Conservation (phyloP, 2,797 vertebrate genomes). For the Poeciliopsis infans region DNA sequence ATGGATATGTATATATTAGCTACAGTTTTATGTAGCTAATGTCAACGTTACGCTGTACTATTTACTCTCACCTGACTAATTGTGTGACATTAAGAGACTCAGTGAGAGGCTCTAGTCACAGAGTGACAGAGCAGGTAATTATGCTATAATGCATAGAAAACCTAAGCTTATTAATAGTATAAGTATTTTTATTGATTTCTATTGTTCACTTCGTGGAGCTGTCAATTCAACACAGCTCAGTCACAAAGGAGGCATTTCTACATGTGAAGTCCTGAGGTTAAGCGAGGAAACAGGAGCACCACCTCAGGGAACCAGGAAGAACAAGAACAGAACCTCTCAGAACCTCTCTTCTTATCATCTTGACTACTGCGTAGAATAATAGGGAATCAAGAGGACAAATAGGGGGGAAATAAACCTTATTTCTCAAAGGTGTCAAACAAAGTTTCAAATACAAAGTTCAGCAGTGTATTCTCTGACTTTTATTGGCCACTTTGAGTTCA, state of each 20-base stretch:
- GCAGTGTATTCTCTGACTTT: not conserved
- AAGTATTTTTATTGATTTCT: not conserved
- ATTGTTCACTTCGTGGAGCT: not conserved
- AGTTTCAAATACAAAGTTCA: not conserved
- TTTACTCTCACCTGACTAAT: not conserved
- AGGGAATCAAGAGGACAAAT: not conserved
- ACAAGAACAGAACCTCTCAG: not conserved
- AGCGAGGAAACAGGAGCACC: not conserved
- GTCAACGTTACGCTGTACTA: not conserved
- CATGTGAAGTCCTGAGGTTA: not conserved
- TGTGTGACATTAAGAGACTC: not conserved
- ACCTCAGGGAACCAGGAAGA: constrained; percentile 4
- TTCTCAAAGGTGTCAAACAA: not conserved
- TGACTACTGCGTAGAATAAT: not conserved
- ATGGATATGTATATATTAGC: too few relatives aligned
- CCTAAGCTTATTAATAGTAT: not conserved
- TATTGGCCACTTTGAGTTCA: not conserved
- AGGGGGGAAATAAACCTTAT: not conserved
- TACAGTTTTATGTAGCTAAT: not conserved
- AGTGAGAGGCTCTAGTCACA: not conserved
- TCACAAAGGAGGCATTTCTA: not conserved
- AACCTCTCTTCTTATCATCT: not conserved
- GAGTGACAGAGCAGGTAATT: not conserved
- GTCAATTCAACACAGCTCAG: not conserved
- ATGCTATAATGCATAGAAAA: not conserved